A percentile compares a stretch with the other conserved stretches of the same genome.
Conservation (phyloP, 1,140 invertebrate species). For the Zaprionus davidi region DNA sequence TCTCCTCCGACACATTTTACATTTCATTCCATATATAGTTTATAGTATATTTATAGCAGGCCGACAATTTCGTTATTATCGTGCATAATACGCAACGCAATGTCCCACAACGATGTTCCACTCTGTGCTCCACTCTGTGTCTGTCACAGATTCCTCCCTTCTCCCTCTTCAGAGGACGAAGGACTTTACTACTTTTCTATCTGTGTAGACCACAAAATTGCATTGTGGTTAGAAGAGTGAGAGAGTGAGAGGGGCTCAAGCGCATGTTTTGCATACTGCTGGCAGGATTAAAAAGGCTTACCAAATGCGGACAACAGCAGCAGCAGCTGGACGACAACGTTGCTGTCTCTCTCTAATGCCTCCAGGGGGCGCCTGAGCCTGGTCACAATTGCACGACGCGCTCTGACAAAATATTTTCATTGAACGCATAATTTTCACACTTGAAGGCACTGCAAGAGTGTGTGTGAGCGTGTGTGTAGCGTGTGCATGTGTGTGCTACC, state of each 20-base stretch:
- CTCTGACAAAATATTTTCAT: constrained; percentile 56
- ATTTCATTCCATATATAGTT: neutral
- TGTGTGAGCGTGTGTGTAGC: neutral
- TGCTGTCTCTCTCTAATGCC: neutral
- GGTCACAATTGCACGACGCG: constrained; percentile 3
- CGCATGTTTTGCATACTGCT: constrained; percentile 47
- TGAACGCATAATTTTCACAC: constrained; percentile 64
- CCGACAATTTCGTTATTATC: constrained; percentile 56
- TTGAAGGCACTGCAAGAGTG: constrained; percentile 14
- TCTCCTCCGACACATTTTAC: no score
- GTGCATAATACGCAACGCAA: constrained; percentile 20
- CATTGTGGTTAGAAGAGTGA: constrained; percentile 44
- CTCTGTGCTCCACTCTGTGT: neutral
- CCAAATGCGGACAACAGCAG: constrained; percentile 16
- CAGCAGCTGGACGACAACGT: constrained; percentile 14
- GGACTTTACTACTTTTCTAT: constrained; percentile 14
- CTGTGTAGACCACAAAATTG: constrained; percentile 57
- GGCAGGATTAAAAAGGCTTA: constrained; percentile 49
- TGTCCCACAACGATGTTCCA: neutral
- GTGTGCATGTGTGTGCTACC: neutral
- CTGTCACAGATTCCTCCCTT: constrained; percentile 35
- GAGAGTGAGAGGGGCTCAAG: constrained; percentile 6
- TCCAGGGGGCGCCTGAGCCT: neutral
- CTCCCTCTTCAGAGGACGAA: no score
- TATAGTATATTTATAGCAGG: constrained; percentile 9